phyloP scores from a whole-genome alignment of 2,113 vertebrate genomes.

The Zosterops lateralis region DNA sequence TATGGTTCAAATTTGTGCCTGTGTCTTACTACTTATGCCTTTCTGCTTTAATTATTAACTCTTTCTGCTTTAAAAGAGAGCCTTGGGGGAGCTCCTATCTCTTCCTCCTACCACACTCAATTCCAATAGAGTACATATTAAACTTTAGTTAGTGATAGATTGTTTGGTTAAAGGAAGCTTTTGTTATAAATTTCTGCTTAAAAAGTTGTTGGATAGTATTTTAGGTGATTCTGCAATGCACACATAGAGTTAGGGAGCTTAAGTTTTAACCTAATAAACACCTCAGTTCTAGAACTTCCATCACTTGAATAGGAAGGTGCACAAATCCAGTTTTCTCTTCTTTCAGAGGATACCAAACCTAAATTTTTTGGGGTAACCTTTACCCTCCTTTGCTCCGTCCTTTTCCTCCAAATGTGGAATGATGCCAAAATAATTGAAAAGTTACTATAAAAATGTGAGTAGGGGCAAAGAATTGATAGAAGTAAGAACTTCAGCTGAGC shows the following conservation, averaged over 20 bases:
- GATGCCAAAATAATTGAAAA: neutral
- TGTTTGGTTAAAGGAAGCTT: neutral
- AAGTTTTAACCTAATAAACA: neutral
- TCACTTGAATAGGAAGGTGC: neutral
- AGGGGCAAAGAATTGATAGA: neutral
- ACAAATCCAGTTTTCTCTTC: neutral
- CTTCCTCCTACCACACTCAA: fast-evolving
- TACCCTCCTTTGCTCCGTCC: neutral
- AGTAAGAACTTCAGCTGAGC: neutral
- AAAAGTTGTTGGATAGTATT: neutral
- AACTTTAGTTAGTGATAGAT: neutral
- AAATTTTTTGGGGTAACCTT: neutral
- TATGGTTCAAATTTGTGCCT: neutral
- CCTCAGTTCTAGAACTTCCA: neutral
- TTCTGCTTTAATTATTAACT: neutral
- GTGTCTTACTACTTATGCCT: neutral
- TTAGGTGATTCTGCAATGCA: neutral
- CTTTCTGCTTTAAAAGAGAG: neutral
- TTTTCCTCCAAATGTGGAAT: neutral
- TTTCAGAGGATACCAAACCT: neutral
- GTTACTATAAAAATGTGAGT: neutral
- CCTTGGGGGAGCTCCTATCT: neutral
- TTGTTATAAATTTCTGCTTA: neutral
- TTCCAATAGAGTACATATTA: fast-evolving
- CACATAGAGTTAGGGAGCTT: neutral